phyloP scores from a whole-genome alignment of 1,140 invertebrate species.

The Ptiloglossa arizonensis region DNA sequence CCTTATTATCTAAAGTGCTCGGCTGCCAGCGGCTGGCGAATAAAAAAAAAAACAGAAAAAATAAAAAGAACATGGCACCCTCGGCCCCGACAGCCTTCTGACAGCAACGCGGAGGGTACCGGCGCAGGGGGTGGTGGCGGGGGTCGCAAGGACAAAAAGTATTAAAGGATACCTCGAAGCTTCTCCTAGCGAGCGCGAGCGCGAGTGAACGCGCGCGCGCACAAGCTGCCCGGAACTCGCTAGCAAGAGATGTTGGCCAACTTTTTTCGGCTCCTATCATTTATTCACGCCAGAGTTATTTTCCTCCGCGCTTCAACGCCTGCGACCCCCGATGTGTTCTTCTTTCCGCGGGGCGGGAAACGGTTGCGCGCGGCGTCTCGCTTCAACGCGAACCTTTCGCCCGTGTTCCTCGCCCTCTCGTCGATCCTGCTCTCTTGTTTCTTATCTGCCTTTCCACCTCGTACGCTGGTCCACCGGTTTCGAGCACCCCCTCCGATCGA shows the following conservation, averaged over 20 bases:
- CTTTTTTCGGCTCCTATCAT: conserved; percentile 63
- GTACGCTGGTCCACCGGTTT: neutral
- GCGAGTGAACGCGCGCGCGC: no score
- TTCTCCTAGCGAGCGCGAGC: conserved; percentile 48
- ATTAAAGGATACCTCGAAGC: conserved; percentile 61
- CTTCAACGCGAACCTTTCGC: no score
- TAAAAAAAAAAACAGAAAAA: conserved; percentile 59
- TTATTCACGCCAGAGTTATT: conserved; percentile 68
- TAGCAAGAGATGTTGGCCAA: conserved; percentile 51
- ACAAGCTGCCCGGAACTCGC: conserved; percentile 49
- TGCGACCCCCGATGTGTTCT: neutral
- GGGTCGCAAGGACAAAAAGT: conserved; percentile 64
- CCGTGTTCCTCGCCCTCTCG: neutral
- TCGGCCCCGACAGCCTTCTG: conserved; percentile 37
- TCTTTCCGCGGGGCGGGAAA: neutral
- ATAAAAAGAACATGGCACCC: conserved; percentile 38
- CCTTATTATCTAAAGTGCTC: conserved; percentile 83
- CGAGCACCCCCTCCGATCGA: neutral
- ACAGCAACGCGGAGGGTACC: conserved; percentile 54
- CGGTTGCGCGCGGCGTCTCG: neutral
- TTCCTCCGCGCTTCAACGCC: conserved; percentile 43
- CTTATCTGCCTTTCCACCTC: conserved; percentile 2
- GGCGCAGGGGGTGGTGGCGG: conserved; percentile 32
- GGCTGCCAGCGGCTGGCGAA: conserved; percentile 62
- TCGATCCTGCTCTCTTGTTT: neutral